Evolutionary conservation across 2,797 vertebrate genomes (phyloP), one percentile per base, ranked within the genome.

Genomic region (Taenioides sp.): DNA sequence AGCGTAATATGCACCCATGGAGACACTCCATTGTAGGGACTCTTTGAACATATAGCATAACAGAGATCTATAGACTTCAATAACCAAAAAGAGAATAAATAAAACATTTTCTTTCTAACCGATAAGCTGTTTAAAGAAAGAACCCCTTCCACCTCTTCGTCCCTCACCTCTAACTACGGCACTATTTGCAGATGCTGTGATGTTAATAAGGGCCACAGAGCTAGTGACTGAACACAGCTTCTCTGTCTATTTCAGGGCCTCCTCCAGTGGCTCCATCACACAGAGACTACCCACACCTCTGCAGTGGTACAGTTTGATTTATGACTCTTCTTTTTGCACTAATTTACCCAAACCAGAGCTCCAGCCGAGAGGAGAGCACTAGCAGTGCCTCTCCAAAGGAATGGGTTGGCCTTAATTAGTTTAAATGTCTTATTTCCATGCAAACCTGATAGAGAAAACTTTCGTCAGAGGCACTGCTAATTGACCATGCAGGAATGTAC

Each of bases 241-340:
- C 22, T 65, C 34, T 69, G 71, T 82, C 73, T 83, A 78, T 82
- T 86, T 84, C 62, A 67, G 69, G 71, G 72, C 58, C 66, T 57
- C 58, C 70, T 62, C 66, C 49, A 54, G 70, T 55, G 67, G 79
- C 67, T 72, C 60, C 59, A 71, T 65, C 40, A 65, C 63, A 65
- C 63, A 49, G 63, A 65, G 60, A 20, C 77, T 75, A 73, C 74
- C 61, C 69, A 69, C 49, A 65, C 79, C 65, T 78, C 74, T 73
- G 72, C 63, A 18, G 63, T 14, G 67, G 82, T 68, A 37, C 28
- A 10, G 10, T 68, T 57, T 68, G 66, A 68, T 68, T 68, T 68
- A 65, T 65, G 40, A 25, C 5, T 65, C 22, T 23, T 63, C 61
- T 23, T 63, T 63, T 23, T 63, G 34, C 61, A 40, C 61, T 63